Evolutionary conservation across 2,888 invertebrate species (phyloP), one percentile per base, ranked within the genome.

Genomic region (Drosophila paranaensis): DNA sequence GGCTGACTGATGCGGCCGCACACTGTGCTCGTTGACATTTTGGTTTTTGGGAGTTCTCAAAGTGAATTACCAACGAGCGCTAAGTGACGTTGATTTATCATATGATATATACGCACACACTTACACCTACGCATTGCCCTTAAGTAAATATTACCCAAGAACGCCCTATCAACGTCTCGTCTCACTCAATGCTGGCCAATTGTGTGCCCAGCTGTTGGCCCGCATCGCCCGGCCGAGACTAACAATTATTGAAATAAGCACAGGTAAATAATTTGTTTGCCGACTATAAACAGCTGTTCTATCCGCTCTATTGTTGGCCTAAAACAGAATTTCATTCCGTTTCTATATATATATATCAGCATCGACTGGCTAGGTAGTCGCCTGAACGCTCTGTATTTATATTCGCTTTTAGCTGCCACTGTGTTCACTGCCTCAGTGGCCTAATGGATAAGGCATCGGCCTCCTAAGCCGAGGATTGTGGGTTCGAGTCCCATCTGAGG

Each of bases 61-160:
- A 81, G 77, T 85, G 89, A 89, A 81, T 89, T 81, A 81, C 71
- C 71, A 77, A 83, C 79, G 69, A 83, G 53, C 51, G 68, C 63
- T 84, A 79, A 87, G 79, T 87, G 88, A 84, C 82, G 72, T 86
- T 86, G 89, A 85, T 87, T 76, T 88, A 84, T 84, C 82, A 76
- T 67, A 74, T 35, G 42, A 68, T 67, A 65, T 72, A 67, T 61
- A 48, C 50, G 56, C 66, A 63, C 54, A 67, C 43, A 66, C 46
- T 50, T 51, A 66, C 65, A 53, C 58, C 53, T 70, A 69, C 56
- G 20, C 20, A 60, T 55, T 67, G 39, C 77, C 60, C 60, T 69
- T 70, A 33, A 39, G 65, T 57, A 65, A 73, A 82, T 60, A 79
- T 42, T 37, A 33, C 40, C 58, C 50, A 48, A 70, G 4, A 20